phyloP scores from a whole-genome alignment of 2,113 vertebrate genomes.

The Ceratotherium simum region DNA sequence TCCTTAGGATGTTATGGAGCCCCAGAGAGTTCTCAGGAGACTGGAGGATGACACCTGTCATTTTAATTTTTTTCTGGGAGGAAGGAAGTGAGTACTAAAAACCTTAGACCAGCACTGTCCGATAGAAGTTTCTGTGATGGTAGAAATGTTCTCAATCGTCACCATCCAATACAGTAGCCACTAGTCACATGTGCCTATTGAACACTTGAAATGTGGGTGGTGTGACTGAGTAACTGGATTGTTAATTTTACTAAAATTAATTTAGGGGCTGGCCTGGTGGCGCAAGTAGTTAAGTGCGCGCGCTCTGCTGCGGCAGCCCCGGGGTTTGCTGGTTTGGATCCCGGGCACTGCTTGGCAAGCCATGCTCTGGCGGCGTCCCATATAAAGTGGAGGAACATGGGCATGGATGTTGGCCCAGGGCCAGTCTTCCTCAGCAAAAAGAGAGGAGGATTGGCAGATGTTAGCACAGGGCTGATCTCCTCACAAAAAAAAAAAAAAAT shows the following conservation, averaged over 20 bases:
- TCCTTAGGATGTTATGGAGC: background rate
- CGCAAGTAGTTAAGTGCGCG: too few relatives aligned
- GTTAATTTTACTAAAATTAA: slow-evolving; percentile 21
- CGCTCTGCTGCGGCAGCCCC: too few relatives aligned
- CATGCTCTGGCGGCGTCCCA: too few relatives aligned
- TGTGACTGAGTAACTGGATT: slow-evolving; percentile 13
- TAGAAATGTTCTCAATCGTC: background rate
- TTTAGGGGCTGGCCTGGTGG: background rate
- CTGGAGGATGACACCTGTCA: background rate
- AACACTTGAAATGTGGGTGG: background rate
- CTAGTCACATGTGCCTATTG: background rate
- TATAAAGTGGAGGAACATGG: too few relatives aligned
- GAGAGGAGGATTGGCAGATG: too few relatives aligned
- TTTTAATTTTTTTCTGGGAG: background rate
- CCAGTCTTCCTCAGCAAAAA: too few relatives aligned
- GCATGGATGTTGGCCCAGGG: too few relatives aligned
- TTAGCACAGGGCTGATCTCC: too few relatives aligned
- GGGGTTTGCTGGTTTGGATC: too few relatives aligned
- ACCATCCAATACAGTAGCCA: background rate
- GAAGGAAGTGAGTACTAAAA: background rate
- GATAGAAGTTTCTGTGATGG: background rate
- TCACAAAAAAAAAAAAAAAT: too few relatives aligned
- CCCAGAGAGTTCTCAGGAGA: background rate
- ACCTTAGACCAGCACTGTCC: background rate
- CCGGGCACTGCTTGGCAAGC: too few relatives aligned